Evolutionary conservation across 2,113 vertebrate genomes (phyloP), one percentile per base, ranked within the genome.

Genomic region (Laterallus jamaicensis): DNA sequence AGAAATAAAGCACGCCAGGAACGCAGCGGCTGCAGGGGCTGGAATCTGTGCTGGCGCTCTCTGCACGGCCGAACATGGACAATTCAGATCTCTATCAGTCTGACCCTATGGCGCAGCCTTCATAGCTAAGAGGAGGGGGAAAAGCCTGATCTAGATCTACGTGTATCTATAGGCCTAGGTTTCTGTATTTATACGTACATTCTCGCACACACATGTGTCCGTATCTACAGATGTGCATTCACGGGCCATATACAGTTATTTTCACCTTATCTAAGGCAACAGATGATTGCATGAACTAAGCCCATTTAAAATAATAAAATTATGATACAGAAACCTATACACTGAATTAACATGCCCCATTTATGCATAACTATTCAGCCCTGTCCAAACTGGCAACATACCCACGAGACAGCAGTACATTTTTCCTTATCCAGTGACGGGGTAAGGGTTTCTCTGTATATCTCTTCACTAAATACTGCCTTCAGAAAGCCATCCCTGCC

Each of bases 31-130:
- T 86, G 82, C 73, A 59, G 1, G 35, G 32, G 20, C 56, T 88
- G 83, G 80, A 86, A 92, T 86, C 56, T 67, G 69, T 64, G 39
- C 37, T 8, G 29, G 32, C 0, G 4, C 29, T 39, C 62, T 42
- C 11, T 49, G 39, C 62, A 54, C 1, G 12, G 52, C 66, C 8
- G 2, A 85, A 86, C 0, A 1, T 9, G 16, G 78, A 31, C 7
- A 9, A 74, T 60, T 75, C 78, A 79, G 42, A 76, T 62, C 77
- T 60, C 66, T 79, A 3, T 82, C 83, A 73, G 83, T 13, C 70
- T 82, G 86, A 84, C 32, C 49, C 64, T 63, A 44, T 1, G 2
- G 64, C n/a, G 59, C 42, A 77, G 35, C 42, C 59, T 54, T 31
- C 83, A 52, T 5, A n/a, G 55, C 76, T 58, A 32, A 42, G 12